Base-by-base conservation (phyloP, 2,888 invertebrate genomes). In the Dusona sp. region DNA sequence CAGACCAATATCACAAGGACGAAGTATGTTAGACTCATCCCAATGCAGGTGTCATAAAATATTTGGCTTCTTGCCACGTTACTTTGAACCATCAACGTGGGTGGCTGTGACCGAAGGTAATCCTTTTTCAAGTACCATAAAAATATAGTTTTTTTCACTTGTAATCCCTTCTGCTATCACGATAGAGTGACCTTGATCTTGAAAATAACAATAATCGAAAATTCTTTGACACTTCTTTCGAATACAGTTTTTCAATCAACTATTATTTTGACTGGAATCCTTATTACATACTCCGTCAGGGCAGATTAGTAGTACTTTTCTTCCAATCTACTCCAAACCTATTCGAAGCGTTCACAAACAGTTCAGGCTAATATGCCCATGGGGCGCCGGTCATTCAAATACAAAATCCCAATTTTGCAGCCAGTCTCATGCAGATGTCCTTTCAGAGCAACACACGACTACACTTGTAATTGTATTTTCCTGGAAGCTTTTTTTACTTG, bases 31-130 rank as follows among this genome's bases (percentile, higher is more conserved):
- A 48, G 33, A 73, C 67, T 70, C 83, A 83, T 80, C 45, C 48
- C 57, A 65, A 67, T 67, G 74, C 79, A 29, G 57, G 29, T 81
- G 61, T 74, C 74, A 67, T 54, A 42, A 54, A 73, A 57, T 61
- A 64, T 65, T 68, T 77, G 48, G 74, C 84, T 57, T 33, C 51
- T 38, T 61, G 42, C 45, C 29, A 70, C 57, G 84, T 29, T 84
- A 72, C 54, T 79, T 72, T 67, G 22, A 2, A 73, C 16, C 38
- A 64, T 84, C 72, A 84, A 73, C 84, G 79, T 77, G 61, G 84
- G 16, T 57, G 54, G n/a, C 61, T 45, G 36, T 73, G 70, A 51
- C 70, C 45, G 22, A 67, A 51, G 51, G 51, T 67, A 72, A 79
- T 78, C 67, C 48, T 45, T 45, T 29, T n/a, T 45, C 29, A n/a